Percentiles rank a stretch among this genome's conserved stretches.
Evolutionary conservation across 2,113 vertebrate genomes (phyloP).

Genomic region (Syngnathus typhle): DNA sequence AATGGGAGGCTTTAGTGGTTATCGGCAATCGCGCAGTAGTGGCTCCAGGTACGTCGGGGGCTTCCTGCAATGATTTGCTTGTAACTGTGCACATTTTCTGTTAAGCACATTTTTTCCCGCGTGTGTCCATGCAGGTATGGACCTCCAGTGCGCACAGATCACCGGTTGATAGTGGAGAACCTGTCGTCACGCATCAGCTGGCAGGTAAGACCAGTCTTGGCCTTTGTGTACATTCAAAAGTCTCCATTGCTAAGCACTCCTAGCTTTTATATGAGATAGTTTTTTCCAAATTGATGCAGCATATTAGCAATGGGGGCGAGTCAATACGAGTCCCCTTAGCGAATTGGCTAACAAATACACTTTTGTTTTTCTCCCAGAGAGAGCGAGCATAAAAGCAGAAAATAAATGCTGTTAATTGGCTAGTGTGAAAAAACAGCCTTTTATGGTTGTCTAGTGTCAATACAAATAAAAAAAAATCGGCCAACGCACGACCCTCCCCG

Average conservation of each 20-base stretch:
- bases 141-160: conserved; percentile 83
- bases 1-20: conserved; percentile 74
- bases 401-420: conserved; percentile 44
- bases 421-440: conserved; percentile 72
- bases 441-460: conserved; percentile 73
- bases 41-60: conserved; percentile 73
- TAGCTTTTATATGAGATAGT: neutral
- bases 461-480: conserved; percentile 60
- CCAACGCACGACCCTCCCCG: conserved; percentile 64
- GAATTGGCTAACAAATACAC: conserved; percentile 22
- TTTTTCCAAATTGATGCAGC: conserved; percentile 30
- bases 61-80: neutral
- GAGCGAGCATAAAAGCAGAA: conserved; percentile 12
- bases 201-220: conserved; percentile 76
- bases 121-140: conserved; percentile 69
- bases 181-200: conserved; percentile 87
- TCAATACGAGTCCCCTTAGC: conserved; percentile 12
- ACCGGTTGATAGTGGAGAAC: conserved; percentile 87
- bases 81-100: no score
- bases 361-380: conserved; percentile 16
- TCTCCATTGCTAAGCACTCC: neutral
- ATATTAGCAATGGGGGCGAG: conserved; percentile 17
- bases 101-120: neutral
- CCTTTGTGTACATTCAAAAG: neutral
- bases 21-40: conserved; percentile 78